These are phyloP conservation scores for Hippoglossus stenolepis DNA, from an alignment of 2,113 vertebrate species.

Conservation along the genomic window DNA sequence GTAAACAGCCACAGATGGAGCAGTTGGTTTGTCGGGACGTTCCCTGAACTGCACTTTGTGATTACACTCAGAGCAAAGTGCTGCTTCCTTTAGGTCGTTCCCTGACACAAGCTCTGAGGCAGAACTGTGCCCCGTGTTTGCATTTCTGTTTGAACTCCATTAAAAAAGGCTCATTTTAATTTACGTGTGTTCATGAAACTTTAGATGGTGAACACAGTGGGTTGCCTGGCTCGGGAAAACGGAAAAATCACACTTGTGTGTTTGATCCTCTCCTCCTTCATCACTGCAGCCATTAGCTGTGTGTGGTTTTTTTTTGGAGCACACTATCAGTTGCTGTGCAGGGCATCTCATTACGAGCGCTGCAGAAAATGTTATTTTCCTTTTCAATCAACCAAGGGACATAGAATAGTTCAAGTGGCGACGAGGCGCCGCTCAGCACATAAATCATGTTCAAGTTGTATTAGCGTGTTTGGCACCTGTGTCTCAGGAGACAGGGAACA, in stretches of 20 bases:
- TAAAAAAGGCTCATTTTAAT: conserved; percentile 25
- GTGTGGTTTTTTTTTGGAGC: not conserved
- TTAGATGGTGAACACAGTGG: not conserved
- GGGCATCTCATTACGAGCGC: conserved; percentile 50
- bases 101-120: not conserved
- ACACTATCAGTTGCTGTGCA: conserved; percentile 34
- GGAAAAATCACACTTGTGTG: too few relatives aligned
- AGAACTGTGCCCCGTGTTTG: conserved; percentile 9
- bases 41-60: not conserved
- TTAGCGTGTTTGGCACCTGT: conserved; percentile 65
- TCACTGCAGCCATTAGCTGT: conserved; percentile 43
- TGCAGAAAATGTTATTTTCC: conserved; percentile 58
- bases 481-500: conserved; percentile 62
- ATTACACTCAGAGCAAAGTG: not conserved
- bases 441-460: conserved; percentile 65
- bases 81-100: not conserved
- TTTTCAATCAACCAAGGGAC: conserved; percentile 56
- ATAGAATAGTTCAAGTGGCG: conserved; percentile 52
- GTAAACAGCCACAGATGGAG: not conserved
- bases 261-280: conserved; percentile 28
- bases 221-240: too few relatives aligned
- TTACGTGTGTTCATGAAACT: conserved; percentile 21
- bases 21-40: not conserved
- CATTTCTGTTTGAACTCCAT: conserved; percentile 5
- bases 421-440: conserved; percentile 48